These are phyloP conservation scores for Sapajus apella DNA, from an alignment of 2,113 vertebrate genomes.

Conservation along the genomic window DNA sequence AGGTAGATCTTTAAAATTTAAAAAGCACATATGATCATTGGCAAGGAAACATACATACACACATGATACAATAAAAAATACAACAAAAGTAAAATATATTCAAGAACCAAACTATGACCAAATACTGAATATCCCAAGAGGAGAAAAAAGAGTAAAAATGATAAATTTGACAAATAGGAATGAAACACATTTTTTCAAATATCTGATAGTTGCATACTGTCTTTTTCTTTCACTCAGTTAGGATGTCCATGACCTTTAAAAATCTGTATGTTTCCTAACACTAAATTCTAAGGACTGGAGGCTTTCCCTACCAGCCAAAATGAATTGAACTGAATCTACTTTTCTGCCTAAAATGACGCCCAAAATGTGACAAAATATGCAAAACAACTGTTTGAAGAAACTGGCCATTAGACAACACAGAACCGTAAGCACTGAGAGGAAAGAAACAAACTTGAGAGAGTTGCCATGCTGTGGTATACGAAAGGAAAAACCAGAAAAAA, in stretches of 20 bases:
- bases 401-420: not conserved
- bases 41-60: not conserved
- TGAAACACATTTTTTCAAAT: slow-evolving; percentile 1
- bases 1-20: not conserved
- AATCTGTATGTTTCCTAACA: not conserved
- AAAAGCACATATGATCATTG: not conserved
- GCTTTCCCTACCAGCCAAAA: not conserved
- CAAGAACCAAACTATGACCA: not conserved
- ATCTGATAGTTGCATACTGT: not conserved
- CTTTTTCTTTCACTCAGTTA: not conserved
- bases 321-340: not conserved
- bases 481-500: not conserved
- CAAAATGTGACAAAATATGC: not conserved
- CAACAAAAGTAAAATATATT: not conserved
- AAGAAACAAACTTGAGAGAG: not conserved
- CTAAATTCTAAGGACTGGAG: not conserved
- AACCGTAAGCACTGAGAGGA: not conserved
- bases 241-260: not conserved
- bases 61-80: not conserved
- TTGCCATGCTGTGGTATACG: not conserved
- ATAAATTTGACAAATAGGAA: not conserved
- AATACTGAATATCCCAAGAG: not conserved
- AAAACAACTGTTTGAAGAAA: not conserved
- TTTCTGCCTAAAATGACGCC: not conserved
- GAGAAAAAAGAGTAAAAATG: not conserved